Conservation (phyloP, 1,140 invertebrate genomes). For the Panagrolaimus sp. region DNA sequence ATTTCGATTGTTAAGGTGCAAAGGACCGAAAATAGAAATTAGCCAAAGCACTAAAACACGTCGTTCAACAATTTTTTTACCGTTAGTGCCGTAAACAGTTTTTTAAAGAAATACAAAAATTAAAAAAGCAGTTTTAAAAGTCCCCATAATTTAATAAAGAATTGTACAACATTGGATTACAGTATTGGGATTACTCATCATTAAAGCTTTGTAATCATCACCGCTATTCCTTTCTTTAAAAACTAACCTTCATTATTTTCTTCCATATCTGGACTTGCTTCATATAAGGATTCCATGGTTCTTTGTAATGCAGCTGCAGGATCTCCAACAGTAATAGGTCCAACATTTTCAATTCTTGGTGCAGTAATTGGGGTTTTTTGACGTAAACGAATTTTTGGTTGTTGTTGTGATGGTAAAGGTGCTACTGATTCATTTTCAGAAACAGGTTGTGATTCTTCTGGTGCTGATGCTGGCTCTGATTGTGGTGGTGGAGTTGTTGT, state of each 20-base stretch:
- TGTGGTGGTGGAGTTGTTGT: not conserved
- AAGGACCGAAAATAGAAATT: no score
- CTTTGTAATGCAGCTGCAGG: slow-evolving; percentile 3
- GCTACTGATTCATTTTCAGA: not conserved
- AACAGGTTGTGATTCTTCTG: no score
- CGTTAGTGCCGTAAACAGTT: no score
- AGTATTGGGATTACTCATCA: no score
- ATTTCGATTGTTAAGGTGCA: no score
- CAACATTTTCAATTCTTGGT: not conserved
- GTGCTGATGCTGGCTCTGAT: no score
- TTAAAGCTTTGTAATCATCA: not conserved
- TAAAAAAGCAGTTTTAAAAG: no score
- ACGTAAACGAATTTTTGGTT: not conserved
- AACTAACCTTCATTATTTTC: slow-evolving; percentile 19
- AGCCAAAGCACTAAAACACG: no score
- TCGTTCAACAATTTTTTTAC: no score
- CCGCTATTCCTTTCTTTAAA: slow-evolving; percentile 16
- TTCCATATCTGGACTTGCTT: slow-evolving; percentile 12
- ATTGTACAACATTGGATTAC: no score
- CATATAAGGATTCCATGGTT: slow-evolving; percentile 19
- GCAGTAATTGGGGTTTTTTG: slow-evolving; percentile 1
- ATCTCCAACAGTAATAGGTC: not conserved
- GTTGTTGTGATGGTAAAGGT: not conserved
- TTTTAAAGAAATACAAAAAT: no score
- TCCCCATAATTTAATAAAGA: no score